A percentile compares a stretch with the other conserved stretches of the same genome.
Conservation (phyloP, 37 sponge, comb jelly and placozoan species). For the Chondrosia reniformis region DNA sequence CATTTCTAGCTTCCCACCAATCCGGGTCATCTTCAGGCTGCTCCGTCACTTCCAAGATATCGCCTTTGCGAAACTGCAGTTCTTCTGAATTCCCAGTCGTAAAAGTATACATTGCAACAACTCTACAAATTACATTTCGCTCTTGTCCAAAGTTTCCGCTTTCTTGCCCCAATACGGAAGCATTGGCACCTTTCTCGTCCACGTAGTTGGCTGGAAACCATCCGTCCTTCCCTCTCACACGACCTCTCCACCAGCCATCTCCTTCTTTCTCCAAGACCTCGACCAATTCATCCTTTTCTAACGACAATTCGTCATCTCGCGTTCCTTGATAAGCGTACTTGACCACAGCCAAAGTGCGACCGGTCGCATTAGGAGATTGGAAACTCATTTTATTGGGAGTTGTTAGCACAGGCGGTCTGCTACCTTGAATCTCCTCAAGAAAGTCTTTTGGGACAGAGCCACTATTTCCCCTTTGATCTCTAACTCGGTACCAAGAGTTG, state of each 20-base stretch:
- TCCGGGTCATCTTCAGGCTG: constrained; percentile 87
- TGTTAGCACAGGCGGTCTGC: background rate
- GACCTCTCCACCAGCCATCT: constrained; percentile 96
- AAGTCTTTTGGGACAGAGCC: constrained; percentile 89
- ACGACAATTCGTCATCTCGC: constrained; percentile 75
- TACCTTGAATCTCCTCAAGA: constrained; percentile 26
- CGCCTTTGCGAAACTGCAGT: constrained; percentile 69
- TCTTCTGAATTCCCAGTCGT: constrained; percentile 84
- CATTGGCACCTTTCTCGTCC: constrained; percentile 50
- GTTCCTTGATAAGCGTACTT: constrained; percentile 67
- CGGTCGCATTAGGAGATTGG: too few relatives aligned
- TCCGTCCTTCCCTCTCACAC: constrained; percentile 56
- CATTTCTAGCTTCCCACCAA: constrained; percentile 86
- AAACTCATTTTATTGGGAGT: background rate
- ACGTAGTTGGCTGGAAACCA: constrained; percentile 97
- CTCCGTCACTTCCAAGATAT: constrained; percentile 74
- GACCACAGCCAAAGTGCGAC: constrained; percentile 44
- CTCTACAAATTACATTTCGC: constrained; percentile 59
- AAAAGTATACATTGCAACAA: constrained; percentile 72
- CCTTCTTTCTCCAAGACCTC: constrained; percentile 87
- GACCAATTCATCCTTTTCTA: constrained; percentile 84
- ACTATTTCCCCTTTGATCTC: constrained; percentile 42
- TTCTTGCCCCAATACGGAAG: constrained; percentile 2
- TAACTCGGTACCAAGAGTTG: constrained; percentile 80
- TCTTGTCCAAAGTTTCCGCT: background rate